phyloP scores from a whole-genome alignment of 2,113 vertebrate species.

The Glareola pratincola region DNA sequence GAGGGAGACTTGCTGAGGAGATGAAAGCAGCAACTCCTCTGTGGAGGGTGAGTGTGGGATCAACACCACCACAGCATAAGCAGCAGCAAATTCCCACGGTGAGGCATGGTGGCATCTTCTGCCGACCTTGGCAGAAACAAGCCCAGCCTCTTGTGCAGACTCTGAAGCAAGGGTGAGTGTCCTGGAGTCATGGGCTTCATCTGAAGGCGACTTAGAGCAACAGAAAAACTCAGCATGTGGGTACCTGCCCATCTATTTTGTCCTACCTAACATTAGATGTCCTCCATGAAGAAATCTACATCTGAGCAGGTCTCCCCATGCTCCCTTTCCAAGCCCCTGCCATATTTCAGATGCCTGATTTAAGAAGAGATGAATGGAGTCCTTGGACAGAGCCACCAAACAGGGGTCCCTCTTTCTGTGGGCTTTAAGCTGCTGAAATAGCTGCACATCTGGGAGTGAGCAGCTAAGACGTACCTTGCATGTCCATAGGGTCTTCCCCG shows the following conservation, averaged over 20 bases:
- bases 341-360: background rate
- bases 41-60: rapidly evolving
- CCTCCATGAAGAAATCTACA: background rate
- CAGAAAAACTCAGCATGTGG: background rate
- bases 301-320: background rate
- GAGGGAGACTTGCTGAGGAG: background rate
- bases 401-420: background rate
- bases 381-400: background rate
- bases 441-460: background rate
- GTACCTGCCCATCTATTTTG: background rate
- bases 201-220: background rate
- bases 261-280: background rate
- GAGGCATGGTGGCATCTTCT: background rate
- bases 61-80: rapidly evolving
- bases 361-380: background rate
- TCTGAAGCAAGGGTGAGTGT: background rate
- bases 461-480: rapidly evolving
- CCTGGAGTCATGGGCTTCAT: background rate
- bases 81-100: background rate
- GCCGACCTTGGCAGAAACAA: background rate
- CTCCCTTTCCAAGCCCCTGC: background rate
- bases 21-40: background rate
- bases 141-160: background rate
- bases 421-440: background rate
- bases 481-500: rapidly evolving